Evolutionary conservation across 2,888 invertebrate species (phyloP).

Genomic region (Eurytoma californica): DNA sequence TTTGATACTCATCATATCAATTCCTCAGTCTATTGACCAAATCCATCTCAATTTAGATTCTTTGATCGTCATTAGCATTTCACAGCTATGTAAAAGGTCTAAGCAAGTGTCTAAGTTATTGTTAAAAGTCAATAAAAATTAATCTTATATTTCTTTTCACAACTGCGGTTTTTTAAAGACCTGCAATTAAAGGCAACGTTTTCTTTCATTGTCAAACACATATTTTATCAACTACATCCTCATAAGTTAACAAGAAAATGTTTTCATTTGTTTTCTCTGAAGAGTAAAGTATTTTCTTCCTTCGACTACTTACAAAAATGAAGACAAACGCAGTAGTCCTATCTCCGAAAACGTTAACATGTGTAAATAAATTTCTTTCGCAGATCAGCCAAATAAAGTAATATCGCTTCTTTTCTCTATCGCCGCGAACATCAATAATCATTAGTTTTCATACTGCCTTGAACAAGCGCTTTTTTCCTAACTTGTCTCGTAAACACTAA

Average conservation of each 20-base stretch:
- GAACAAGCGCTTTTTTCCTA: constrained; percentile 31
- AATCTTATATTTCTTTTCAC: constrained; percentile 61
- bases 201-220: constrained; percentile 55
- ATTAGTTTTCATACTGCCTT: constrained; percentile 20
- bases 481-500: constrained; percentile 42
- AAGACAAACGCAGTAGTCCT: constrained; percentile 19
- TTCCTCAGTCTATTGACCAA: constrained; percentile 14
- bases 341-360: constrained; percentile 14
- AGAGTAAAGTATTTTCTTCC: constrained; percentile 19
- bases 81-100: constrained; percentile 40
- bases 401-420: constrained; percentile 24
- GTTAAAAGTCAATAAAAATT: constrained; percentile 59
- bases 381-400: constrained; percentile 26
- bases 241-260: constrained; percentile 56
- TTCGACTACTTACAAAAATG: constrained; percentile 17
- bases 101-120: constrained; percentile 53
- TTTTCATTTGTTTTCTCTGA: constrained; percentile 28
- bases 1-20: constrained; percentile 8
- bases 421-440: constrained; percentile 19
- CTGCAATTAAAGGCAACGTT: constrained; percentile 66
- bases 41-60: constrained; percentile 26
- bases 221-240: constrained; percentile 52
- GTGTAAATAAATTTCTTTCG: constrained; percentile 28
- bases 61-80: constrained; percentile 42
- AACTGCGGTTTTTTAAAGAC: constrained; percentile 61